Evolutionary conservation across 2,113 vertebrate genomes (phyloP), one percentile per base, ranked within the genome.

Genomic region (Crotalus horridus): DNA sequence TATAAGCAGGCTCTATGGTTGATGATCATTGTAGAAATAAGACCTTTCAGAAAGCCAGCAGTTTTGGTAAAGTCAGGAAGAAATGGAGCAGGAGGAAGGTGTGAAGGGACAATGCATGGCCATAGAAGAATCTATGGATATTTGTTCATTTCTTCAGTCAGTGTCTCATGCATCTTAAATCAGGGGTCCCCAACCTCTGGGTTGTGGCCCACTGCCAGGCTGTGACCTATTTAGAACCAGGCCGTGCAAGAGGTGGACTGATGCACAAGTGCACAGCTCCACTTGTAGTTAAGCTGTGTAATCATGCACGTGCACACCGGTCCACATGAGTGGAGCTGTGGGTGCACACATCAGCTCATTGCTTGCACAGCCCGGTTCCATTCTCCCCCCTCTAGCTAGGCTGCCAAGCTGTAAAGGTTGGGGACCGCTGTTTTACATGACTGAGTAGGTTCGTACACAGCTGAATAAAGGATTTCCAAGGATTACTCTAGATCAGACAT

Each of bases 241-340:
- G 8, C 9, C 1, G 0, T 0, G 3, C 26, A 24, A 26, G 24
- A 0, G 24, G 26, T 0, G 26, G 61, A 0, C 12, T 6, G 11
- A 9, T 10, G 29, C 1, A 10, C 24, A 61, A 29, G 24, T 29
- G 24, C 24, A 7, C 8, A 51, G 48, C 48, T 51, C 59, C 59
- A 61, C 58, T 15, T 33, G 29, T 13, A 69, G 64, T 6, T 13
- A n/a, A 69, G 29, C 12, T 69, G 29, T 51, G 48, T 51, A 51
- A 51, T 51, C 4, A 33, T 33, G 61, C 26, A n/a, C 29, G 0
- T 61, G 59, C 24, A 26, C 23, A 61, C 24, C 2, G 26, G 4
- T 12, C 61, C 3, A 0, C 29, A 69, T 64, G 13, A 69, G 64
- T 33, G 29, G 29, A 69, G 29, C 5, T 69, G 29, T 6, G 29